Evolutionary conservation across 1,140 invertebrate genomes (phyloP).

Genomic region (Drosophila leontia): DNA sequence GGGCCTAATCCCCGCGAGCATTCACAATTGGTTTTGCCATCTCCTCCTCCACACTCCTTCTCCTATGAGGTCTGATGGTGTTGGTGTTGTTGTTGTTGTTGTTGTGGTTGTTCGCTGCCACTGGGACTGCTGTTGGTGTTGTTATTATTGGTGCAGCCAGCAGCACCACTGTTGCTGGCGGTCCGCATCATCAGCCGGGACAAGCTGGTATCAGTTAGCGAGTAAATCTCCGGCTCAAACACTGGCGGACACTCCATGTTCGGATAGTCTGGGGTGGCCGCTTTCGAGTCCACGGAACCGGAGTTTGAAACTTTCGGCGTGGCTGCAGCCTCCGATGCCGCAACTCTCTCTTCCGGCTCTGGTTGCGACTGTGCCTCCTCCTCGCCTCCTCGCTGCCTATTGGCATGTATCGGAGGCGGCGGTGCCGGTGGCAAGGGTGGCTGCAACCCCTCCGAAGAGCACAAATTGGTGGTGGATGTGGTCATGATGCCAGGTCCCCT

Average conservation of each 20-base stretch:
- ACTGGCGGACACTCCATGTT: conserved; percentile 93
- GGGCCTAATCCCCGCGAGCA: conserved; percentile 54
- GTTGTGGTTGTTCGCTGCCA: conserved; percentile 55
- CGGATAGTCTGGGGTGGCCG: conserved; percentile 88
- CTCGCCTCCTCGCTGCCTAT: conserved; percentile 10
- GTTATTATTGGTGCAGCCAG: conserved; percentile 30
- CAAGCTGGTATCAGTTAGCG: conserved; percentile 87
- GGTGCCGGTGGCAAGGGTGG: conserved; percentile 85
- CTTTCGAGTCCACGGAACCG: conserved; percentile 64
- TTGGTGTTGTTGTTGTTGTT: conserved; percentile 32
- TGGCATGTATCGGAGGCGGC: conserved; percentile 66
- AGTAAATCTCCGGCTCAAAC: conserved; percentile 93
- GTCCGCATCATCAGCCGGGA: conserved; percentile 82
- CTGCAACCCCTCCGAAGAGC: conserved; percentile 77
- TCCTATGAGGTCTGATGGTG: conserved; percentile 63
- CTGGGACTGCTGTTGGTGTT: conserved; percentile 64
- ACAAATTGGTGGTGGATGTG: conserved; percentile 67
- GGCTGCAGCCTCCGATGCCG: conserved; percentile 22
- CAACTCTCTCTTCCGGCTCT: background rate
- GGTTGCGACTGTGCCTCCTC: conserved; percentile 13
- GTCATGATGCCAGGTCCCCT: conserved; percentile 35
- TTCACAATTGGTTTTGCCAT: conserved; percentile 74
- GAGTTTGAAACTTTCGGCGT: conserved; percentile 69
- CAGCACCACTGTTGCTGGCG: conserved; percentile 45
- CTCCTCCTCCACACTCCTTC: conserved; percentile 25